Evolutionary conservation across 1,140 invertebrate species (phyloP).

Genomic region (Drosophila murphyi): DNA sequence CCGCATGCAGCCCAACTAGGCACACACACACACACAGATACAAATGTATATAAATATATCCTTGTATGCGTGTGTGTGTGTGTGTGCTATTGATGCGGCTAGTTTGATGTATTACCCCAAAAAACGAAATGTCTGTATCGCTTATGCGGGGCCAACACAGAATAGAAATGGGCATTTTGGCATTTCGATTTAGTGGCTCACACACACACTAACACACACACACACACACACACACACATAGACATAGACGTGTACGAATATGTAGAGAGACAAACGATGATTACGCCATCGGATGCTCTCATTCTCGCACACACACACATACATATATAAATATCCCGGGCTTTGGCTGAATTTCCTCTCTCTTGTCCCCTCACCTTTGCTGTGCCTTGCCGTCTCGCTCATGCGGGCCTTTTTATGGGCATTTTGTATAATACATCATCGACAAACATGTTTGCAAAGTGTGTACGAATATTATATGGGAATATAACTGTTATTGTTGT

Average conservation of each 20-base stretch:
- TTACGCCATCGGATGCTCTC: conserved; percentile 79
- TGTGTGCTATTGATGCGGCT: conserved; percentile 81
- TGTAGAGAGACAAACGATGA: conserved; percentile 77
- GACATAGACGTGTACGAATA: conserved; percentile 14
- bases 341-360: conserved; percentile 10
- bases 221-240: conserved; percentile 20
- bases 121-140: conserved; percentile 83
- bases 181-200: conserved; percentile 80
- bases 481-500: conserved; percentile 73
- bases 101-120: conserved; percentile 84
- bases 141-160: conserved; percentile 79
- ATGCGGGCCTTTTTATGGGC: conserved; percentile 83
- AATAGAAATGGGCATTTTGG: conserved; percentile 84
- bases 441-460: conserved; percentile 84
- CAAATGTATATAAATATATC: conserved; percentile 14
- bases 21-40: conserved; percentile 31
- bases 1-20: conserved; percentile 68
- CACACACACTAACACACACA: conserved; percentile 48
- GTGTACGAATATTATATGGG: conserved; percentile 83
- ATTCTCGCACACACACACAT: conserved; percentile 49
- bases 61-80: conserved; percentile 56
- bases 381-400: conserved; percentile 63
- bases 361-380: conserved; percentile 2
- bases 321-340: not conserved
- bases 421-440: conserved; percentile 84